Evolutionary conservation across 2,797 vertebrate species (phyloP).

Genomic region (Tolypeutes matacus): DNA sequence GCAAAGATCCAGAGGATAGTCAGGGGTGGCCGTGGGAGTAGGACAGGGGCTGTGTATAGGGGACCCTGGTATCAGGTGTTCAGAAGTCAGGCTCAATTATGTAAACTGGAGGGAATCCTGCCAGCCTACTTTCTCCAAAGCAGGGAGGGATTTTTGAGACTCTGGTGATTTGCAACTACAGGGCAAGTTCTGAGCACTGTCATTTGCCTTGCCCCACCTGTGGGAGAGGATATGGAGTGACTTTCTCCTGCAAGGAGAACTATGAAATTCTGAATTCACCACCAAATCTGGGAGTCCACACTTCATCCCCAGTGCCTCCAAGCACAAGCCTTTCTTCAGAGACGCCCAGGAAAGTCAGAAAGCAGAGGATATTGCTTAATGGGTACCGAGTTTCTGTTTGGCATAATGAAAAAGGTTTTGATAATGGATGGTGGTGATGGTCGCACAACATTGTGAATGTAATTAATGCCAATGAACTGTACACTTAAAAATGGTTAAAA

Average conservation of each 20-base stretch:
- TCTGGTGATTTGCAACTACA: not conserved
- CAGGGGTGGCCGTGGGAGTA: not conserved
- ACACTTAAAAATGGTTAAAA: too few relatives aligned
- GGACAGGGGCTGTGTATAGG: not conserved
- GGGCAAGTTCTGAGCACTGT: not conserved
- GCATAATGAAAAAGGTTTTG: too few relatives aligned
- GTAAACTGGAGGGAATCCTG: not conserved
- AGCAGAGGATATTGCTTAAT: not conserved
- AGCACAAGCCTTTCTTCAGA: not conserved
- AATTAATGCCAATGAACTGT: too few relatives aligned
- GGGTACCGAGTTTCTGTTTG: too few relatives aligned
- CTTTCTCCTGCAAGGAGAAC: not conserved
- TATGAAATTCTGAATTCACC: constrained; percentile 6
- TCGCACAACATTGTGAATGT: too few relatives aligned
- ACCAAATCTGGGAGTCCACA: not conserved
- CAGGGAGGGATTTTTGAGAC: not conserved
- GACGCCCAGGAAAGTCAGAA: not conserved
- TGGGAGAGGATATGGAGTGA: not conserved
- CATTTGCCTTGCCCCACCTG: not conserved
- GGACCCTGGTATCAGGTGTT: not conserved
- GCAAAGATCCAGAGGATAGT: not conserved
- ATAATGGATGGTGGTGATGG: too few relatives aligned
- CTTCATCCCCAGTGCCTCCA: not conserved
- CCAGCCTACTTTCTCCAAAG: not conserved
- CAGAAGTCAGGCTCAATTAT: not conserved